Conservation (phyloP, 2,888 invertebrate genomes). For the Lacanobia wlatinum region DNA sequence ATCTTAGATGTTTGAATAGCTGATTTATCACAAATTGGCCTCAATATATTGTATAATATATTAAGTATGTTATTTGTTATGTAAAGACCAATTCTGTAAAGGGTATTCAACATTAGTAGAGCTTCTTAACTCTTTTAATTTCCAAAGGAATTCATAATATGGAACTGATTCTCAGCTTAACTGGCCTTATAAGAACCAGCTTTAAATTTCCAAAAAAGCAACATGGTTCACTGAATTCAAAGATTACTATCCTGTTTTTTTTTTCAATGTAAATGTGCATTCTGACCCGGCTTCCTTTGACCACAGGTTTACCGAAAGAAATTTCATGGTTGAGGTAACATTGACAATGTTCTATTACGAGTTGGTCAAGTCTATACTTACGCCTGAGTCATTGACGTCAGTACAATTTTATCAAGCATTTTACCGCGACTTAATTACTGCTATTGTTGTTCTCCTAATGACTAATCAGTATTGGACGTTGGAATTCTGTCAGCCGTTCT, state of each 20-base stretch:
- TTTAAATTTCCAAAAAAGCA: not conserved
- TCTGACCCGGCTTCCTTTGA: constrained; percentile 42
- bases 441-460: constrained; percentile 59
- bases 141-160: not conserved
- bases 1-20: constrained; percentile 15
- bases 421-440: constrained; percentile 58
- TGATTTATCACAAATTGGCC: constrained; percentile 21
- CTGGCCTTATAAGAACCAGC: constrained; percentile 28
- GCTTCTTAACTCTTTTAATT: constrained; percentile 27
- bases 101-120: constrained; percentile 12
- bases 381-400: constrained; percentile 61
- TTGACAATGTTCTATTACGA: constrained; percentile 55
- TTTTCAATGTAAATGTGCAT: constrained; percentile 19
- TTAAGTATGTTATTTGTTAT: not conserved
- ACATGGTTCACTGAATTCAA: constrained; percentile 39
- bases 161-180: too few relatives aligned
- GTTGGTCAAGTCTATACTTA: constrained; percentile 46
- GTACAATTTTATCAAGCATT: constrained; percentile 54
- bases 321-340: constrained; percentile 59
- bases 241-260: constrained; percentile 20
- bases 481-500: constrained; percentile 41
- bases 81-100: constrained; percentile 10
- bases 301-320: constrained; percentile 36
- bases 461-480: constrained; percentile 54
- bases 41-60: not conserved